Conservation (phyloP, 2,797 vertebrate genomes). For the Tenualosa ilisha region DNA sequence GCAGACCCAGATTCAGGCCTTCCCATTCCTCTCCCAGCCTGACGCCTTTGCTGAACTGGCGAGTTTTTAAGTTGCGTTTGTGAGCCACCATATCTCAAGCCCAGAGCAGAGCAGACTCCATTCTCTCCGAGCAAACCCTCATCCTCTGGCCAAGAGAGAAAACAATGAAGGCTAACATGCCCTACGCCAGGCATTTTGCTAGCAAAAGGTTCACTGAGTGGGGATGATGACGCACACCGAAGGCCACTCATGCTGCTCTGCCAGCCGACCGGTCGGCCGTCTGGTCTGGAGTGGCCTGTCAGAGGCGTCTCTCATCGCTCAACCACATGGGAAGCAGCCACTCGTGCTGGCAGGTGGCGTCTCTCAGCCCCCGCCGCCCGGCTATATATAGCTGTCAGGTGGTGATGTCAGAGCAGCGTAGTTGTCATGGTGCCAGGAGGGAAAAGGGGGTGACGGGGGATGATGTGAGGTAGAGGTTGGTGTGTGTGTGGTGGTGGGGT, state of each 20-base stretch:
- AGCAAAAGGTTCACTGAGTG: not conserved
- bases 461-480: not conserved
- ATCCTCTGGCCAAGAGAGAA: not conserved
- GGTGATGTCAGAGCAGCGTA: not conserved
- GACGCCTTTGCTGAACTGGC: not conserved
- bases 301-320: not conserved
- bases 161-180: not conserved
- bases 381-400: constrained; percentile 12
- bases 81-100: too few species aligned
- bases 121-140: not conserved
- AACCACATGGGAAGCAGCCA: not conserved
- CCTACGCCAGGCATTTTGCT: not conserved
- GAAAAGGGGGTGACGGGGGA: not conserved
- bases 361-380: not conserved
- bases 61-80: too few species aligned
- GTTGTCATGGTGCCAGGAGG: not conserved
- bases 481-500: constrained; percentile 27
- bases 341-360: not conserved
- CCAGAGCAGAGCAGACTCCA: not conserved
- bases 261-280: too few species aligned
- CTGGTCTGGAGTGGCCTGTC: not conserved
- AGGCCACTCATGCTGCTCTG: not conserved
- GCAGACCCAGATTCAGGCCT: not conserved
- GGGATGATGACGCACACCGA: not conserved
- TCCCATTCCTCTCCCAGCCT: not conserved